Evolutionary conservation across 2,797 vertebrate species (phyloP).

Genomic region (Channa striata): DNA sequence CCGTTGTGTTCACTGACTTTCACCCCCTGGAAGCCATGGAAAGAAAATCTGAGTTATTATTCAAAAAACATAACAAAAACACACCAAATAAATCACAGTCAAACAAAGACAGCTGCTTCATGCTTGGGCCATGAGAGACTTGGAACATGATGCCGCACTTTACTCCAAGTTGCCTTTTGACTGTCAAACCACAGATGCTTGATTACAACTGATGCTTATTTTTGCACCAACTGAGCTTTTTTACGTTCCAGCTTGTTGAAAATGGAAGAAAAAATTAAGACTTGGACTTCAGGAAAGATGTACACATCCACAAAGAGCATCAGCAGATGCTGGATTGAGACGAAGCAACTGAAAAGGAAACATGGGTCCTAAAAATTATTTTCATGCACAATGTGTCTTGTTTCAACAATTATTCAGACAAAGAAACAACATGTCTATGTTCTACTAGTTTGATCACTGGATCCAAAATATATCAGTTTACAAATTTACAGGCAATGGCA

Average conservation of each 20-base stretch:
- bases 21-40: constrained; percentile 12
- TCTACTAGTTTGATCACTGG: too few relatives aligned
- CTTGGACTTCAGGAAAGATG: constrained; percentile 7
- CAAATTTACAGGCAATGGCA: too few relatives aligned
- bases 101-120: constrained; percentile 49
- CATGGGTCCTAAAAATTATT: not conserved
- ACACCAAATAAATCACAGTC: constrained; percentile 3
- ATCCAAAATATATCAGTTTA: too few relatives aligned
- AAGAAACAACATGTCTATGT: too few relatives aligned
- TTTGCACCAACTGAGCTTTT: constrained; percentile 19
- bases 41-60: constrained; percentile 20
- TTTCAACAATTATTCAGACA: too few relatives aligned
- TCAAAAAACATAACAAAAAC: constrained; percentile 9
- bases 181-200: constrained; percentile 36
- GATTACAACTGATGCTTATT: constrained; percentile 6
- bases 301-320: constrained; percentile 2
- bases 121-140: constrained; percentile 12
- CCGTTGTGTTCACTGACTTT: not conserved
- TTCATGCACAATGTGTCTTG: not conserved
- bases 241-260: constrained; percentile 19
- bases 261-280: constrained; percentile 9
- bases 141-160: constrained; percentile 8
- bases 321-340: constrained; percentile 14
- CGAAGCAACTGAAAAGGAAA: not conserved
- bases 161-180: constrained; percentile 23